A percentile compares a stretch with the other conserved stretches of the same genome.
Evolutionary conservation across 2,113 vertebrate genomes (phyloP).

Genomic region (Syngnathus floridae): DNA sequence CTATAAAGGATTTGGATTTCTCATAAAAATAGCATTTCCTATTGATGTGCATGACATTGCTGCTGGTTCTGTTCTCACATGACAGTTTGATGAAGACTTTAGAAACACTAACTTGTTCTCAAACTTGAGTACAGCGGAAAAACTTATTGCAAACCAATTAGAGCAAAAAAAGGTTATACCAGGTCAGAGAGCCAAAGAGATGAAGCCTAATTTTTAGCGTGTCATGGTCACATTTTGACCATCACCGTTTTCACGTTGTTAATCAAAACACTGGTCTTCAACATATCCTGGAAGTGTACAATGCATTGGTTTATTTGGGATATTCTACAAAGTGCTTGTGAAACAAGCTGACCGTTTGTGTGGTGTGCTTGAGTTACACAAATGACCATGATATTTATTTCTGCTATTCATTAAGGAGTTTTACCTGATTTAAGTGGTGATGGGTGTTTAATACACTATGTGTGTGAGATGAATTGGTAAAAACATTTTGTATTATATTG

Average conservation of each 20-base stretch:
- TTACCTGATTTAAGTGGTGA: background rate
- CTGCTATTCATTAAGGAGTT: too few species aligned
- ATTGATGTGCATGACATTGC: slow-evolving; percentile 16
- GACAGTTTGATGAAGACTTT: slow-evolving; percentile 29
- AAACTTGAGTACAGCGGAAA: slow-evolving; percentile 44
- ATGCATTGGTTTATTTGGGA: background rate
- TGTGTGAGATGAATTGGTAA: background rate
- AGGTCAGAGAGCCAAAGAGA: slow-evolving; percentile 30
- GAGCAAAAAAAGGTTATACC: slow-evolving; percentile 45
- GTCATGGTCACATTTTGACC: slow-evolving; percentile 62
- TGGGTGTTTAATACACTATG: background rate
- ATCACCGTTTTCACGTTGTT: slow-evolving; percentile 41
- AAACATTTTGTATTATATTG: background rate
- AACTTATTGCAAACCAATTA: slow-evolving; percentile 64
- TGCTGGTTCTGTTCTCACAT: slow-evolving; percentile 21
- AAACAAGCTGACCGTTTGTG: background rate
- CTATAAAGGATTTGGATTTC: background rate
- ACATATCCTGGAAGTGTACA: too few species aligned
- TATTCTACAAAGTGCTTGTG: background rate
- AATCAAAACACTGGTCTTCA: slow-evolving; percentile 22
- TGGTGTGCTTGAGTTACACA: background rate
- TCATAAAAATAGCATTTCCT: slow-evolving; percentile 8
- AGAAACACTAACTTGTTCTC: slow-evolving; percentile 36
- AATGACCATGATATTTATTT: background rate
- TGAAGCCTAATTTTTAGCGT: slow-evolving; percentile 55